phyloP scores from a whole-genome alignment of 2,797 vertebrate species.

The Phrynocephalus forsythii region DNA sequence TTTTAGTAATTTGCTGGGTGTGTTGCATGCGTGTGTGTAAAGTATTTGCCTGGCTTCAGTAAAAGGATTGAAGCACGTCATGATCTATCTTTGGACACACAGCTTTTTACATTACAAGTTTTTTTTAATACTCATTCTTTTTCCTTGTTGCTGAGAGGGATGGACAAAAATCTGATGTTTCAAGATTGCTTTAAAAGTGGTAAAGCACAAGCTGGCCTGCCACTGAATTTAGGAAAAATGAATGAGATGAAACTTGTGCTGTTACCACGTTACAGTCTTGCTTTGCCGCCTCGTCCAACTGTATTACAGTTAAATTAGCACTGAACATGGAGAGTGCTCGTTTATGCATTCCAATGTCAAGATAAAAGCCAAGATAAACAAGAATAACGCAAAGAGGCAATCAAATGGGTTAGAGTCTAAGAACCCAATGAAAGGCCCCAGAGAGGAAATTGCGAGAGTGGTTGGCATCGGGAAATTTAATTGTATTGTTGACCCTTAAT shows the following conservation, averaged over 20 bases:
- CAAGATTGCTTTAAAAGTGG: background rate
- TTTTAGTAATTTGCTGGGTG: background rate
- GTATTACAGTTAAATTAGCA: background rate
- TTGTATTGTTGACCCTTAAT: background rate
- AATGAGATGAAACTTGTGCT: background rate
- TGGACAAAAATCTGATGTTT: background rate
- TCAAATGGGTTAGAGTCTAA: background rate
- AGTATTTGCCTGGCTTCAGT: background rate
- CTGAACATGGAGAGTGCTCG: background rate
- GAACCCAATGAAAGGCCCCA: too few relatives aligned
- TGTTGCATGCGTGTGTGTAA: background rate
- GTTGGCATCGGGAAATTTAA: background rate
- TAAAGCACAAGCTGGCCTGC: background rate
- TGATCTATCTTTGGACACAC: background rate
- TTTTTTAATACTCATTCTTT: background rate
- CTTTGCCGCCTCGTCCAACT: background rate
- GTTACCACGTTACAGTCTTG: background rate
- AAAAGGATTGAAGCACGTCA: background rate
- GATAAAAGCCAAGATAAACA: slow-evolving; percentile 15
- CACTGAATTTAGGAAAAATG: background rate
- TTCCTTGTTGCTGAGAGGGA: background rate
- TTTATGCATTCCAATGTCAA: slow-evolving; percentile 14
- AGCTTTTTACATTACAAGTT: background rate
- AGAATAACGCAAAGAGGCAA: background rate
- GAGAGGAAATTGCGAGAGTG: background rate